Evolutionary conservation across 1,140 invertebrate species (phyloP), one percentile per base, ranked within the genome.

Genomic region (Drosophila repleta): DNA sequence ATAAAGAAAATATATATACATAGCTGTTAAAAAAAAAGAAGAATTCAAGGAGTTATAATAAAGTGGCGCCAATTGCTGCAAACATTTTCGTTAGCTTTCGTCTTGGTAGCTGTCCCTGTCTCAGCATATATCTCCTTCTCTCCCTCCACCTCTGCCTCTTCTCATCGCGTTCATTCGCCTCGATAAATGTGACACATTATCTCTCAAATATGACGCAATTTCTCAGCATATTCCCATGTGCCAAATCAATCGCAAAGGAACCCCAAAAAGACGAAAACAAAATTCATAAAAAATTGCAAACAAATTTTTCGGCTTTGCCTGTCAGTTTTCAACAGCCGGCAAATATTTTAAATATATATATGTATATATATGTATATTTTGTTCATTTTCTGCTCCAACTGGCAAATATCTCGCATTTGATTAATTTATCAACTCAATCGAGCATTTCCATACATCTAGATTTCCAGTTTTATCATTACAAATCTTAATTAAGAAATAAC

Each of bases 171-270:
- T 71, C 68, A 39, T 65, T 71, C 61, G 49, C 43, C 43, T 55
- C 56, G 7, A 63, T 61, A 80, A 87, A 75, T 87, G 74, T 81
- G 81, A 71, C 78, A 87, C 82, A 85, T 85, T 81, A 49, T 73
- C 11, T 60, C 51, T 20, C 68, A 53, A 81, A 81, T 67, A 80
- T 84, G 77, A 87, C 81, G 81, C 77, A 87, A 84, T 87, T 84
- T 84, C 51, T 74, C 72, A 67, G 3, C 51, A 63, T 18, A 32
- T 65, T 60, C 45, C 64, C 62, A 46, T 53, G 29, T 84, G 63
- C 55, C 56, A 70, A 67, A 67, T 69, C 61, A 58, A 80, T 76
- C 46, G 55, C 60, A 53, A 48, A 20, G 56, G 51, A 60, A 64
- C 46, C 41, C 24, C 13, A 39, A 63, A 58, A 62, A 57, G 26